A percentile compares a stretch with the other conserved stretches of the same genome.
These are phyloP conservation scores for Pseudorasbora parva DNA, from an alignment of 2,113 vertebrate species.

Conservation along the genomic window DNA sequence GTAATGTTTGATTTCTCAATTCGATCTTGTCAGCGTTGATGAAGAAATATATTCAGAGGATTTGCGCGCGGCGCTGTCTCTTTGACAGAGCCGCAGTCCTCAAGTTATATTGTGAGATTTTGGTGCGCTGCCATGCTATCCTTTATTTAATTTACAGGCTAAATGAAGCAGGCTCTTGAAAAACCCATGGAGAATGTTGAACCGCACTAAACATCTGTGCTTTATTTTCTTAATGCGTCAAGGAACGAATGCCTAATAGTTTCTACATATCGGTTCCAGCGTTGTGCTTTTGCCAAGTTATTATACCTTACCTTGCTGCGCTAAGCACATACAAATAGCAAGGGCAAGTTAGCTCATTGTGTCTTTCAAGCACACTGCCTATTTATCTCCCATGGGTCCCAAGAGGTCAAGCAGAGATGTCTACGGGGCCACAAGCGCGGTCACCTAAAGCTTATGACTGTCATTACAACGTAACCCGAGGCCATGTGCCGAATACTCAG, in stretches of 20 bases:
- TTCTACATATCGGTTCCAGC: constrained; percentile 27
- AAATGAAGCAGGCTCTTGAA: constrained; percentile 48
- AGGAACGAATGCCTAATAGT: constrained; percentile 51
- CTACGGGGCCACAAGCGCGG: constrained; percentile 46
- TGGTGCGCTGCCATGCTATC: constrained; percentile 8
- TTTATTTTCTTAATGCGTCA: constrained; percentile 52
- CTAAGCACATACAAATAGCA: constrained; percentile 50
- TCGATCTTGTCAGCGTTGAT: constrained; percentile 14
- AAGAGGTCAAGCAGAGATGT: constrained; percentile 57
- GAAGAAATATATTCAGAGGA: constrained; percentile 11
- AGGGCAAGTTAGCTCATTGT: constrained; percentile 36
- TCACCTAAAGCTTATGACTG: constrained; percentile 57
- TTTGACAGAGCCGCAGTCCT: constrained; percentile 3
- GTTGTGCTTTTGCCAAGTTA: constrained; percentile 51
- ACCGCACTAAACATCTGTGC: constrained; percentile 51
- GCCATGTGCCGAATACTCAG: constrained; percentile 57
- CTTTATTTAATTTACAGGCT: constrained; percentile 44
- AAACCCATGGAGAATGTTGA: constrained; percentile 11
- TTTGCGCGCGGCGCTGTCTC: not conserved
- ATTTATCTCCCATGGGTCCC: constrained; percentile 34
- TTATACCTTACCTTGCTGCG: constrained; percentile 52
- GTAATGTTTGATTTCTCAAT: constrained; percentile 40
- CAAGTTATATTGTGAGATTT: not conserved
- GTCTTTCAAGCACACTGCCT: constrained; percentile 19
- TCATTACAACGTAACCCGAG: constrained; percentile 60